Conservation (phyloP, 2,113 vertebrate genomes). For the Callionymus lyra region DNA sequence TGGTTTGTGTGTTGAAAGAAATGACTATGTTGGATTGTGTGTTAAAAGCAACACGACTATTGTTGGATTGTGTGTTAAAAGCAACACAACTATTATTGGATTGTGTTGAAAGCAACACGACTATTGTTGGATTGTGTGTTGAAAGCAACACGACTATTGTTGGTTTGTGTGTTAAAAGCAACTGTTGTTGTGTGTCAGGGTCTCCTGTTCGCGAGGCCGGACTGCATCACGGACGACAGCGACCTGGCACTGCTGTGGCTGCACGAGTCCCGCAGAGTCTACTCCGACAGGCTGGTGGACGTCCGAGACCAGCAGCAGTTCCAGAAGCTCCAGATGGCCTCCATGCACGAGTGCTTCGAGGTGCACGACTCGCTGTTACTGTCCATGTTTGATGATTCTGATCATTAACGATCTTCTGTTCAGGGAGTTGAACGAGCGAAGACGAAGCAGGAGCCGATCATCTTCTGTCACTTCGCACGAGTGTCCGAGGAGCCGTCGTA, state of each 20-base stretch:
- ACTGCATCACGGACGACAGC: slow-evolving; percentile 54
- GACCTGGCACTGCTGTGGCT: slow-evolving; percentile 68
- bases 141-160: too few species aligned
- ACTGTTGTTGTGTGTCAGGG: slow-evolving; percentile 52
- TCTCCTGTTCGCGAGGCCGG: slow-evolving; percentile 66
- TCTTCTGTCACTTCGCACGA: slow-evolving; percentile 70
- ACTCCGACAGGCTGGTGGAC: slow-evolving; percentile 72
- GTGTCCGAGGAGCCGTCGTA: slow-evolving; percentile 46
- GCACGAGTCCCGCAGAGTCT: slow-evolving; percentile 69
- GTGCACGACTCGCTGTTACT: slow-evolving; percentile 30
- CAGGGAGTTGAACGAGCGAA: slow-evolving; percentile 58
- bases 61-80: too few species aligned
- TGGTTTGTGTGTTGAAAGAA: too few species aligned
- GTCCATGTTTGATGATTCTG: neutral
- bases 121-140: too few species aligned
- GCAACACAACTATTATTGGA: too few species aligned
- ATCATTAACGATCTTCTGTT: slow-evolving; percentile 13
- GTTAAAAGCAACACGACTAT: too few species aligned
- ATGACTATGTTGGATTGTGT: too few species aligned
- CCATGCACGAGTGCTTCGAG: slow-evolving; percentile 66
- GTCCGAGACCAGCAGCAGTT: slow-evolving; percentile 65
- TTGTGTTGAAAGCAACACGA: too few species aligned
- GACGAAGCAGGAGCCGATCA: slow-evolving; percentile 58
- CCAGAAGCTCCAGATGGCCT: slow-evolving; percentile 61
- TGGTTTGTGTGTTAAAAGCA: too few species aligned